These are phyloP conservation scores for Hofmannophila pseudospretella DNA, from an alignment of 2,888 invertebrate genomes.

Conservation along the genomic window DNA sequence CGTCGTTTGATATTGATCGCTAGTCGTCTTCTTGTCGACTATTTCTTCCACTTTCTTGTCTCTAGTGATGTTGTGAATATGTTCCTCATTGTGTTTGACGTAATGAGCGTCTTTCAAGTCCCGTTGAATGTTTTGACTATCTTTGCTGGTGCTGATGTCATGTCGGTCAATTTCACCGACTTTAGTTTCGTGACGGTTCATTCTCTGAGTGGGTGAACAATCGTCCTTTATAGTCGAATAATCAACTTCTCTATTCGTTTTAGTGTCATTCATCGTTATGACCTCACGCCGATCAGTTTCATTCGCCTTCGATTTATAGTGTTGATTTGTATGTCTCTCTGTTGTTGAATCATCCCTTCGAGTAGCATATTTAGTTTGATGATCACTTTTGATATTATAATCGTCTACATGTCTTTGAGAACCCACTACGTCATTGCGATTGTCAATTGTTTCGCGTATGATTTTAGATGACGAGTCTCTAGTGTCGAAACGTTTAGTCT, in stretches of 20 bases:
- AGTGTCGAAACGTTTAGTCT: constrained; percentile 11
- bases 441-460: constrained; percentile 8
- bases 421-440: constrained; percentile 3
- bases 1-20: constrained; percentile 78
- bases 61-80: constrained; percentile 28
- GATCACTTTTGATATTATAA: constrained; percentile 17
- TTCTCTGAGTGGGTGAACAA: constrained; percentile 16
- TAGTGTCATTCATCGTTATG: constrained; percentile 13
- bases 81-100: constrained; percentile 32
- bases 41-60: constrained; percentile 43
- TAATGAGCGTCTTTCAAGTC: constrained; percentile 31
- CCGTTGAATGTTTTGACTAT: constrained; percentile 20
- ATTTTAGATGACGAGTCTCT: constrained; percentile 7
- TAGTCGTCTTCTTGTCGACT: constrained; percentile 42
- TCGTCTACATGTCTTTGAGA: constrained; percentile 4
- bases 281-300: not conserved
- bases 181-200: constrained; percentile 23
- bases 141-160: constrained; percentile 21
- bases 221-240: constrained; percentile 19
- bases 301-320: constrained; percentile 1
- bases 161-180: constrained; percentile 26
- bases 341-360: constrained; percentile 11
- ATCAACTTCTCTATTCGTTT: constrained; percentile 14
- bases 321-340: constrained; percentile 4
- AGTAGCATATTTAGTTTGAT: constrained; percentile 9